Evolutionary conservation across 2,797 vertebrate genomes (phyloP).

Genomic region (Alca torda): DNA sequence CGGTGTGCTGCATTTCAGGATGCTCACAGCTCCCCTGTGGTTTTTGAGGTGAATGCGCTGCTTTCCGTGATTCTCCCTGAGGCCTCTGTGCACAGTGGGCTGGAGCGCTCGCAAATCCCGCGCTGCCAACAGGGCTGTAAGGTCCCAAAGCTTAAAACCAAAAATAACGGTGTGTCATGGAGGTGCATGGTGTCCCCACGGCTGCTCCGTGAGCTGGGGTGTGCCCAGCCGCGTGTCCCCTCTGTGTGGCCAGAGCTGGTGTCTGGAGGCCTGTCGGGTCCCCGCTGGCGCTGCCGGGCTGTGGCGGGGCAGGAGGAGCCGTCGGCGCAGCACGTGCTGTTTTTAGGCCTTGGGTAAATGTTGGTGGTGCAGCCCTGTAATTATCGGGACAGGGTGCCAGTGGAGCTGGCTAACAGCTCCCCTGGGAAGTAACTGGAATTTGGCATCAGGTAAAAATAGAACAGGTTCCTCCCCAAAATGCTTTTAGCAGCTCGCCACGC

Average conservation of each 20-base stretch:
- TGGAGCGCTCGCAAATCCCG: fast-evolving
- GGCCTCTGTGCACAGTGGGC: not conserved
- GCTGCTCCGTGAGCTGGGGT: not conserved
- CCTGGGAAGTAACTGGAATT: not conserved
- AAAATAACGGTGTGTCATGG: fast-evolving
- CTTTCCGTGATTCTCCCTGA: not conserved
- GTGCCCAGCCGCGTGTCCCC: not conserved
- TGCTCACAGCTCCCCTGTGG: fast-evolving
- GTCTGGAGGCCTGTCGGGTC: not conserved
- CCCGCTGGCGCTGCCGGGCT: not conserved
- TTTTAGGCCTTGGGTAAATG: not conserved
- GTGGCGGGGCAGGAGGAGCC: not conserved
- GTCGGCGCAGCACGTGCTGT: not conserved
- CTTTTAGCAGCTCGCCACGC: not conserved
- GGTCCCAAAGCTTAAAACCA: not conserved
- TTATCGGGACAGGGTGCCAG: not conserved
- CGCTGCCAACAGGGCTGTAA: not conserved
- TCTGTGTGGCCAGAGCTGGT: fast-evolving
- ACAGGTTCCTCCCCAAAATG: not conserved
- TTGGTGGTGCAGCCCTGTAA: not conserved
- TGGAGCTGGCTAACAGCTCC: not conserved
- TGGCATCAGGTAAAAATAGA: conserved; percentile 40
- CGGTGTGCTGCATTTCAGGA: not conserved
- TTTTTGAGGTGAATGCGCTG: not conserved
- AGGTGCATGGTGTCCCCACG: not conserved